Conservation (phyloP, 2,797 vertebrate genomes). For the Pangasius macronema region DNA sequence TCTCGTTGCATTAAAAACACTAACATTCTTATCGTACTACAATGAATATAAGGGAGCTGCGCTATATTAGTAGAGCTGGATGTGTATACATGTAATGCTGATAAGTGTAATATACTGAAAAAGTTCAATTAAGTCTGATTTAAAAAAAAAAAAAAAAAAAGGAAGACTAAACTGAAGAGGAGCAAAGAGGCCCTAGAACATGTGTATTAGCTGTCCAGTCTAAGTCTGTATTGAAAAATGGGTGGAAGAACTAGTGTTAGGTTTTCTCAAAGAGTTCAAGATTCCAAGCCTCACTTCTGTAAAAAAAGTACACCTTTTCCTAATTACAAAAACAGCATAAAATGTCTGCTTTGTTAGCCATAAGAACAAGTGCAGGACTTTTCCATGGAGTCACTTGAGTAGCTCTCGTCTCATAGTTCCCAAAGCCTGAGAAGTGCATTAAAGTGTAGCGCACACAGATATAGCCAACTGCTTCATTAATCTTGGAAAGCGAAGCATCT, state of each 20-base stretch:
- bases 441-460: not conserved
- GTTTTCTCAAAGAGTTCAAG: not conserved
- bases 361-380: not conserved
- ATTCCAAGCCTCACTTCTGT: not conserved
- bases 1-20: slow-evolving; percentile 26
- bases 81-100: too few relatives aligned
- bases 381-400: not conserved
- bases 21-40: not conserved
- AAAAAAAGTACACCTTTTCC: not conserved
- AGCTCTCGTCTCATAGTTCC: not conserved
- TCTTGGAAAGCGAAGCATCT: not conserved
- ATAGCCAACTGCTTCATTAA: not conserved
- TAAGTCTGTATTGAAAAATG: not conserved
- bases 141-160: too few relatives aligned
- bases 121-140: too few relatives aligned
- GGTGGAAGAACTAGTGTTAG: not conserved
- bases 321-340: not conserved
- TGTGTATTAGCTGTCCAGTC: not conserved
- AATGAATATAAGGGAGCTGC: not conserved
- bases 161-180: not conserved
- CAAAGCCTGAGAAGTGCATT: not conserved
- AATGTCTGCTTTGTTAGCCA: slow-evolving; percentile 12
- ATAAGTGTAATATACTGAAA: too few relatives aligned
- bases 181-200: not conserved
- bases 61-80: not conserved